These are phyloP conservation scores for Opisthocomus hoazin DNA, from an alignment of 2,113 vertebrate species.

Conservation along the genomic window DNA sequence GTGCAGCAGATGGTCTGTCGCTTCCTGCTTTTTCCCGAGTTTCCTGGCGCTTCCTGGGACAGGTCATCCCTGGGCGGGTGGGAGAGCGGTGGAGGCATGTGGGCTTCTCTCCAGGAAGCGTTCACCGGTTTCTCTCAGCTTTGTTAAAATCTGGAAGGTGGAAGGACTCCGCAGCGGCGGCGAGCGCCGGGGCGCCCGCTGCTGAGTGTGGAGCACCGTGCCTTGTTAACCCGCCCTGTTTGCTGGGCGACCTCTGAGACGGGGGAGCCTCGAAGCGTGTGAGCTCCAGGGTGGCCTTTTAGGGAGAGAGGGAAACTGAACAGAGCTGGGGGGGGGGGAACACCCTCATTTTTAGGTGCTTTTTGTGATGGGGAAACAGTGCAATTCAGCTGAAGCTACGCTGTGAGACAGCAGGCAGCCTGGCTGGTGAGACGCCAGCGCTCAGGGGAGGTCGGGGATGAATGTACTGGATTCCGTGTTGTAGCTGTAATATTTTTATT, in stretches of 20 bases:
- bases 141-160: neutral
- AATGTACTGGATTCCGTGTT: neutral
- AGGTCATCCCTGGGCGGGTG: neutral
- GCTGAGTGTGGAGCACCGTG: constrained; percentile 29
- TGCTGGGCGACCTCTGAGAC: neutral
- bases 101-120: neutral
- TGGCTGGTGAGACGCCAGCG: neutral
- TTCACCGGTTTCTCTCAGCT: neutral
- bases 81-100: neutral
- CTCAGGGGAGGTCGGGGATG: neutral
- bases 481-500: neutral
- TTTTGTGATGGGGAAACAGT: neutral
- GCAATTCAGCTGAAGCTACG: neutral
- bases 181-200: rapidly evolving
- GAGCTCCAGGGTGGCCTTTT: neutral
- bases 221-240: neutral
- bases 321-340: neutral
- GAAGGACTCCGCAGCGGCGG: rapidly evolving
- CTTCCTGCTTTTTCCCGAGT: neutral
- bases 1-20: neutral
- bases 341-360: neutral
- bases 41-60: neutral
- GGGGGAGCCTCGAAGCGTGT: rapidly evolving
- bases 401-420: neutral
- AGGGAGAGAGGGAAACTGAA: neutral